Base-by-base conservation (phyloP, 2,888 invertebrate genomes). In the Chaitophorus viminalis region DNA sequence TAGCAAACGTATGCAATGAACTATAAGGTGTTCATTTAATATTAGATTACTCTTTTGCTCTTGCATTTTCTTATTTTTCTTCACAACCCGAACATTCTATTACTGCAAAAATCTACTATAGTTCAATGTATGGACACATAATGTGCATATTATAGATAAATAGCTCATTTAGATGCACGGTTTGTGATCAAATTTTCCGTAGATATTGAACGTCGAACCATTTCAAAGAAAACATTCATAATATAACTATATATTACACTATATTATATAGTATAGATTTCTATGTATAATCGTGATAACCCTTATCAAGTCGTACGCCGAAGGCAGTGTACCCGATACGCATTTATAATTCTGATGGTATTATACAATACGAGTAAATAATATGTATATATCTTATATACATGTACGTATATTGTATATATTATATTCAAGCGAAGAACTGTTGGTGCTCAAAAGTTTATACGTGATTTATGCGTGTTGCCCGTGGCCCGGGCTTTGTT, bases 381-480 rank as follows among this genome's bases (percentile, higher is more conserved):
- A 52, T 17, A 77, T 76, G 54, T 77, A 79, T n/a, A 52, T 52
- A 79, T 65, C 52, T 77, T 18, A 60, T 77, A 78, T 78, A 65
- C 9, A 72, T n/a, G 17, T 52, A 72, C 2, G 39, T 29, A 60
- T 21, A n/a, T n/a, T n/a, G 52, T 39, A 74, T 36, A 70, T 36
- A n/a, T n/a, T n/a, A 74, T 33, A n/a, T 33, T 70, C 25, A 18
- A 25, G 74, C 81, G 74, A 83, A 83, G 82, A 83, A 75, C 75
- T 75, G 74, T 83, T 60, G 29, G 84, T 72, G 54, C 60, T 79
- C 54, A 54, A 74, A 87, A 87, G 79, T 87, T 87, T 87, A 79
- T 81, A 74, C 86, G 86, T 87, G 86, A 87, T 87, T 87, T 87
- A 87, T 87, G 86, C 86, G 79, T 65, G 86, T 31, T 74, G 79